These are phyloP conservation scores for Drosophila meridiana DNA, from an alignment of 2,888 invertebrate species.

Conservation along the genomic window DNA sequence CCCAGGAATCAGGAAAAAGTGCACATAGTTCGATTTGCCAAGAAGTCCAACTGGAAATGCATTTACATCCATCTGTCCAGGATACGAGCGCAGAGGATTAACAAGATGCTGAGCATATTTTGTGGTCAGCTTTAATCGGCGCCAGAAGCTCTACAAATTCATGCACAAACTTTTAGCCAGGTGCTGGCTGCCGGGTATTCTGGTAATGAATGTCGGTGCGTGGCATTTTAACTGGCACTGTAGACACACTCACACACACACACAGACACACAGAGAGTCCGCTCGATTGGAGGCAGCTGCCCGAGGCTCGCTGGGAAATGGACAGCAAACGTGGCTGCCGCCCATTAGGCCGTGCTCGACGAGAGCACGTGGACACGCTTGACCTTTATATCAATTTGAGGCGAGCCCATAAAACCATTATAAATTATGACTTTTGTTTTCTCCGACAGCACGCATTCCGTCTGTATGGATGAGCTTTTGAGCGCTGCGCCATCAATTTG, in stretches of 20 bases:
- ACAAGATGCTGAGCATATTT: slow-evolving; percentile 1
- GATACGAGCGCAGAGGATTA: background rate
- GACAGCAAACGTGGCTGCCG: slow-evolving; percentile 16
- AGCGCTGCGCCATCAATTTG: slow-evolving; percentile 27
- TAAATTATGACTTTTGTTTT: slow-evolving; percentile 59
- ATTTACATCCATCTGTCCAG: background rate
- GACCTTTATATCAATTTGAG: slow-evolving; percentile 75
- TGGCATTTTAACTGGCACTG: background rate
- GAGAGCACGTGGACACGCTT: slow-evolving; percentile 56
- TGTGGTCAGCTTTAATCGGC: slow-evolving; percentile 31
- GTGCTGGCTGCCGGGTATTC: slow-evolving; percentile 11
- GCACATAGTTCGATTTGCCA: slow-evolving; percentile 13
- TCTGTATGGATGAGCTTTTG: slow-evolving; percentile 8
- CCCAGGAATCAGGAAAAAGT: slow-evolving; percentile 13
- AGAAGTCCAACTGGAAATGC: background rate
- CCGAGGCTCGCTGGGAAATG: slow-evolving; percentile 6
- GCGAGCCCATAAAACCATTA: slow-evolving; percentile 61
- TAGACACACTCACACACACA: background rate
- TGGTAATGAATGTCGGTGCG: slow-evolving; percentile 40
- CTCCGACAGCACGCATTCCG: slow-evolving; percentile 33
- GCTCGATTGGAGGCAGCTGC: slow-evolving; percentile 17
- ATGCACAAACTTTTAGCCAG: slow-evolving; percentile 52
- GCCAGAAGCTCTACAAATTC: slow-evolving; percentile 51
- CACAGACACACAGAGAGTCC: background rate
- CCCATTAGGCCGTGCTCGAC: slow-evolving; percentile 27